Conservation (phyloP, 64 coral and sea anemone genomes). For the Dendronephthya gigantea region DNA sequence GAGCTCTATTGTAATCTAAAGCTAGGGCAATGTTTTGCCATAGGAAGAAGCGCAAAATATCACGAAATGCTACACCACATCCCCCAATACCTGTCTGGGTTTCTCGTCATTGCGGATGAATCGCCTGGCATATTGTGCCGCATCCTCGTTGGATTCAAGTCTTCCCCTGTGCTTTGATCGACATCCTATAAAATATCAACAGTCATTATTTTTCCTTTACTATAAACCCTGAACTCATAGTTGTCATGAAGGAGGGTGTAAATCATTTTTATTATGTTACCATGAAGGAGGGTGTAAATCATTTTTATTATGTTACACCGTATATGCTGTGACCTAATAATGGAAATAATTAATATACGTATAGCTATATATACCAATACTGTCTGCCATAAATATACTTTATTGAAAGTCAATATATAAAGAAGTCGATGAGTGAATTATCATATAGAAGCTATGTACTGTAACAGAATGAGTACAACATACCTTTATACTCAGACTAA, state of each 20-base stretch:
- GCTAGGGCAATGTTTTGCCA: neutral
- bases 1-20: too few relatives aligned
- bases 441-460: too few relatives aligned
- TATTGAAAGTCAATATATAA: too few relatives aligned
- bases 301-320: too few relatives aligned
- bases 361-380: too few relatives aligned
- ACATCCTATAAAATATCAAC: slow-evolving; percentile 49
- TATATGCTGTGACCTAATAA: too few relatives aligned
- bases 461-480: neutral
- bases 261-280: too few relatives aligned
- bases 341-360: too few relatives aligned
- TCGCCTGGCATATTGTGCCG: slow-evolving; percentile 53
- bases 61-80: neutral
- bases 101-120: slow-evolving; percentile 63
- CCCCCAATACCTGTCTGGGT: slow-evolving; percentile 61
- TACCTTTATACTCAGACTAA: slow-evolving; percentile 97
- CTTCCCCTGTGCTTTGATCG: slow-evolving; percentile 92
- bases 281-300: neutral
- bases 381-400: too few relatives aligned
- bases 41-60: neutral
- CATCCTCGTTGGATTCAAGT: slow-evolving; percentile 83
- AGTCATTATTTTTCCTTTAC: neutral
- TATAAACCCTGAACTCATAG: neutral
- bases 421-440: too few relatives aligned
- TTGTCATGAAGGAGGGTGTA: neutral